Evolutionary conservation across 2,113 vertebrate genomes (phyloP), one percentile per base, ranked within the genome.

Genomic region (Nothoprocta perdicaria): DNA sequence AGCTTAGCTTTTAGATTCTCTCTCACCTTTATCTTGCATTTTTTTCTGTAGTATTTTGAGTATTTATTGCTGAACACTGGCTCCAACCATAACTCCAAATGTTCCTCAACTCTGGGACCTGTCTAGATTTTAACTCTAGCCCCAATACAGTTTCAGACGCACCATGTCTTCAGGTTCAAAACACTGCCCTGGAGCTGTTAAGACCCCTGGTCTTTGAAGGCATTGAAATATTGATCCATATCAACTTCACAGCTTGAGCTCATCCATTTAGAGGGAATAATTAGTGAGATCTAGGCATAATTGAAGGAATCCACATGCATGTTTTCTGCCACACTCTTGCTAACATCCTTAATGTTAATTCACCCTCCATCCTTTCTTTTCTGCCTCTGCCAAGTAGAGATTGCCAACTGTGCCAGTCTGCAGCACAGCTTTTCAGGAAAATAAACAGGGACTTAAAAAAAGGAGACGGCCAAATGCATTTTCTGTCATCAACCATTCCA

Each of bases 171-270:
- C 79, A 62, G 68, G 21, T 40, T 14, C 55, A 63, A 82, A 67
- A 10, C 1, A 7, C 52, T 38, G 65, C 74, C 58, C 45, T 14
- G 8, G 31, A 82, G 71, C 45, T 71, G 29, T 31, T 57, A 77
- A 82, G 40, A 60, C 29, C n/a, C 80, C 43, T 77, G 78, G 40
- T 33, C 26, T 82, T 0, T 62, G 27, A 33, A 6, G 22, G 62
- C 12, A 6, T 2, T 90, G 74, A 93, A 90, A 86, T n/a, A 57
- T 10, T 15, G 71, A 46, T 76, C 48, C 40, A 10, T 66, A 86
- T 38, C 58, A 84, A 90, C 76, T 38, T 82, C 92, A 69, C 77
- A 92, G 80, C 88, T 69, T 92, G 83, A 90, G 24, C 43, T 81
- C 6, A 3, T 94, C 91, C 86, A 50, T 41, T 90, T 43, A 53